Evolutionary conservation across 2,113 vertebrate species (phyloP).

Genomic region (Xiphias gladius): DNA sequence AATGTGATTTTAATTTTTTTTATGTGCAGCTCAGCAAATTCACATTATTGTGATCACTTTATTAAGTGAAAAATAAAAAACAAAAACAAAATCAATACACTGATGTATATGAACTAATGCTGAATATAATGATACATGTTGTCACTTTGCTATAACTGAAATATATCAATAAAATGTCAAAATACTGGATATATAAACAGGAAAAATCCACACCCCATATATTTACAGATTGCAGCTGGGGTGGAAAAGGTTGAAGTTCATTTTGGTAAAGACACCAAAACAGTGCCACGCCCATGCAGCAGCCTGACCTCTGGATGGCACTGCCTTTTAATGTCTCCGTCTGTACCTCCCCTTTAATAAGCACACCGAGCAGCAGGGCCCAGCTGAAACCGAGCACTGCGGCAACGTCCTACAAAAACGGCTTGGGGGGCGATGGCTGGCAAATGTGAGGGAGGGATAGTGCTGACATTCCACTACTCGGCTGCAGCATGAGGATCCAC

Average conservation of each 20-base stretch:
- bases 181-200: background rate
- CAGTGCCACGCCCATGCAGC: conserved; percentile 78
- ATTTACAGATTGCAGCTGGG: conserved; percentile 5
- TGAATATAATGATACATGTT: background rate
- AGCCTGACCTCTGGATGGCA: conserved; percentile 77
- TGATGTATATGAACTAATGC: background rate
- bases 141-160: background rate
- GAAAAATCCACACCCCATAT: background rate
- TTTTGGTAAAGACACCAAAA: conserved; percentile 37
- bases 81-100: background rate
- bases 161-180: background rate
- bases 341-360: conserved; percentile 25
- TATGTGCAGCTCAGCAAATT: conserved; percentile 60
- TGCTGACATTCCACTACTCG: conserved; percentile 81
- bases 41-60: background rate
- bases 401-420: conserved; percentile 40
- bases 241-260: conserved; percentile 9
- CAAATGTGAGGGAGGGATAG: conserved; percentile 52
- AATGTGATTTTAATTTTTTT: conserved; percentile 25
- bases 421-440: conserved; percentile 56
- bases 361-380: conserved; percentile 31
- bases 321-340: conserved; percentile 39
- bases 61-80: background rate
- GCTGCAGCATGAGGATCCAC: conserved; percentile 83
- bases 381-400: conserved; percentile 72